A percentile compares a stretch with the other conserved stretches of the same genome.
phyloP scores from a whole-genome alignment of 2,113 vertebrate genomes.

The Elgaria multicarinata region DNA sequence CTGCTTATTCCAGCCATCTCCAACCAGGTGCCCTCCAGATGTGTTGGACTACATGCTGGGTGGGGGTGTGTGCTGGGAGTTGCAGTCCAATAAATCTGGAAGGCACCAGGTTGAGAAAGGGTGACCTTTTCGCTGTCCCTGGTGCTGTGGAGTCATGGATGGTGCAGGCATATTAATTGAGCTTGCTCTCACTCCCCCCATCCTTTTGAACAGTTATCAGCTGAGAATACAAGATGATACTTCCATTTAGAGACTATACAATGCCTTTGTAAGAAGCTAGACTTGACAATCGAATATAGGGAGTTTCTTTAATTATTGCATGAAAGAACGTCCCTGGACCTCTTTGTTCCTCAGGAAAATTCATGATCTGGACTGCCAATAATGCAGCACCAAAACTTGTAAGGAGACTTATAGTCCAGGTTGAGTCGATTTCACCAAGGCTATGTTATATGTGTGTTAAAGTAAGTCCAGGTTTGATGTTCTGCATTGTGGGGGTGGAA shows the following conservation, averaged over 20 bases:
- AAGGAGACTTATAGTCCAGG: neutral
- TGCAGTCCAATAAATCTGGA: too few species aligned
- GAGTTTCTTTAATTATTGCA: neutral
- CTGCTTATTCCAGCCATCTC: neutral
- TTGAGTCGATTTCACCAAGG: neutral
- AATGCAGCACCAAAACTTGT: neutral
- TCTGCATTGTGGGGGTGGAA: neutral
- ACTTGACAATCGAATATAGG: neutral
- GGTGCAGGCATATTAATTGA: neutral
- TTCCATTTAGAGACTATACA: neutral
- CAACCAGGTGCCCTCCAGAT: too few species aligned
- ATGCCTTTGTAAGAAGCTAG: neutral
- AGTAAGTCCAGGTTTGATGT: neutral
- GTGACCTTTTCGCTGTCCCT: neutral
- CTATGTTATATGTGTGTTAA: neutral
- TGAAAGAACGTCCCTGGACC: neutral
- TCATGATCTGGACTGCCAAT: neutral
- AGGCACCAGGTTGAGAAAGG: too few species aligned
- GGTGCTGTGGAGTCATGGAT: neutral
- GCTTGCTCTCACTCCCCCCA: neutral
- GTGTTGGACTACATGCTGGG: too few species aligned
- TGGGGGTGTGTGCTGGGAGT: too few species aligned
- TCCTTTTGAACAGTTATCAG: neutral
- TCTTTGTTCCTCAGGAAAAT: neutral
- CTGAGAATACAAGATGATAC: neutral